phyloP scores from a whole-genome alignment of 2,888 invertebrate genomes.

The Julus scanicus region DNA sequence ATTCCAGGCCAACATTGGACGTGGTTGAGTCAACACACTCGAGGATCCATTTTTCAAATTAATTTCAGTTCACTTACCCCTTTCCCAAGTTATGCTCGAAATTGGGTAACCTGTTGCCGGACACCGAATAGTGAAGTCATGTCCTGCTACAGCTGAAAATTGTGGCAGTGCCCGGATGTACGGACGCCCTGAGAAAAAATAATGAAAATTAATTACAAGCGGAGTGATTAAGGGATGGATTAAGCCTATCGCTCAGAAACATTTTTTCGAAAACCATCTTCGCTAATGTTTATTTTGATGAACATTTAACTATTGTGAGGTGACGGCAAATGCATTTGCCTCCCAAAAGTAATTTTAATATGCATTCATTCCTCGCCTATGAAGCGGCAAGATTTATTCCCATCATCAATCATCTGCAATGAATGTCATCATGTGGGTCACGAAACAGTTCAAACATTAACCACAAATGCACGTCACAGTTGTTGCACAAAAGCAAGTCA shows the following conservation, averaged over 20 bases:
- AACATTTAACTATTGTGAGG: conserved; percentile 26
- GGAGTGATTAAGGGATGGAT: neutral
- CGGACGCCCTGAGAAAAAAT: conserved; percentile 75
- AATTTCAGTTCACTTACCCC: conserved; percentile 72
- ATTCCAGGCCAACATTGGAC: neutral
- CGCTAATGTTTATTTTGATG: conserved; percentile 25
- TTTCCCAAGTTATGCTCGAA: conserved; percentile 92
- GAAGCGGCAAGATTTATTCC: conserved; percentile 38
- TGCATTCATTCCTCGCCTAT: conserved; percentile 7
- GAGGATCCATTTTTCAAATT: conserved; percentile 19
- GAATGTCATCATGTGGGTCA: conserved; percentile 22
- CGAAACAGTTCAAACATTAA: conserved; percentile 42
- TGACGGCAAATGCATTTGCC: neutral
- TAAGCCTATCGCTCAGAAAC: neutral
- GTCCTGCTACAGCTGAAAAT: conserved; percentile 91
- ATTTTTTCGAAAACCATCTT: neutral
- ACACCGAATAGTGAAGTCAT: conserved; percentile 88
- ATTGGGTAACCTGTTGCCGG: conserved; percentile 96
- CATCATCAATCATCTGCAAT: conserved; percentile 10
- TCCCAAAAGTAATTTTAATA: conserved; percentile 25
- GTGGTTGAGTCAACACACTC: conserved; percentile 27
- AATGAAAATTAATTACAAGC: conserved; percentile 45
- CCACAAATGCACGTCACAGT: conserved; percentile 28
- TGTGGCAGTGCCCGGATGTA: conserved; percentile 93
- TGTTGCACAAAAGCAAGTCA: conserved; percentile 38